Conservation (phyloP, 2,113 vertebrate species). For the Gasterosteus nipponicus region DNA sequence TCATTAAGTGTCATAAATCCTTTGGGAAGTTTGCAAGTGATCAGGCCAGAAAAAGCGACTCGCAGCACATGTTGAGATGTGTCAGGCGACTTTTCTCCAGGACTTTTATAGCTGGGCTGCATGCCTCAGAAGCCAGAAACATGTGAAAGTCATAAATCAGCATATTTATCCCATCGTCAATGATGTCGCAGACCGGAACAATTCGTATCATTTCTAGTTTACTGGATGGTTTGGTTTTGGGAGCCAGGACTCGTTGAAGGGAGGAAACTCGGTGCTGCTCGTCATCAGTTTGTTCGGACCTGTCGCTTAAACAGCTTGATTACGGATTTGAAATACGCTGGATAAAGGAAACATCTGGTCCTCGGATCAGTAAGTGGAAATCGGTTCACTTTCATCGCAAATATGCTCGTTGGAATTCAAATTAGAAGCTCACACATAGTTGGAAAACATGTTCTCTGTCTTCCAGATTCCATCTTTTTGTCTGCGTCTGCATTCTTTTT, state of each 20-base stretch:
- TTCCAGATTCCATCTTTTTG: not conserved
- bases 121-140: slow-evolving; percentile 27
- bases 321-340: not conserved
- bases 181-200: slow-evolving; percentile 4
- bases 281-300: slow-evolving; percentile 8
- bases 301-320: not conserved
- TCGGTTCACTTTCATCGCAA: not conserved
- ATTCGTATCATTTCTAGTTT: slow-evolving; percentile 35
- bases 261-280: slow-evolving; percentile 6
- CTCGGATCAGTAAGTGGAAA: not conserved
- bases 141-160: slow-evolving; percentile 36
- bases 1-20: slow-evolving; percentile 7
- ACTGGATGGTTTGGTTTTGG: slow-evolving; percentile 24
- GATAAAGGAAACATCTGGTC: slow-evolving; percentile 19
- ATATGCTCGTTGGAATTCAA: not conserved
- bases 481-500: not conserved
- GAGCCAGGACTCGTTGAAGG: not conserved
- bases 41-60: not conserved
- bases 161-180: slow-evolving; percentile 16
- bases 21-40: slow-evolving; percentile 32
- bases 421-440: too few species aligned
- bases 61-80: not conserved
- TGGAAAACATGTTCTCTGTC: not conserved
- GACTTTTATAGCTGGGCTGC: not conserved
- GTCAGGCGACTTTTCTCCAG: not conserved